Base-by-base conservation (phyloP, 2,113 vertebrate species). In the Ancistrus triradiatus region DNA sequence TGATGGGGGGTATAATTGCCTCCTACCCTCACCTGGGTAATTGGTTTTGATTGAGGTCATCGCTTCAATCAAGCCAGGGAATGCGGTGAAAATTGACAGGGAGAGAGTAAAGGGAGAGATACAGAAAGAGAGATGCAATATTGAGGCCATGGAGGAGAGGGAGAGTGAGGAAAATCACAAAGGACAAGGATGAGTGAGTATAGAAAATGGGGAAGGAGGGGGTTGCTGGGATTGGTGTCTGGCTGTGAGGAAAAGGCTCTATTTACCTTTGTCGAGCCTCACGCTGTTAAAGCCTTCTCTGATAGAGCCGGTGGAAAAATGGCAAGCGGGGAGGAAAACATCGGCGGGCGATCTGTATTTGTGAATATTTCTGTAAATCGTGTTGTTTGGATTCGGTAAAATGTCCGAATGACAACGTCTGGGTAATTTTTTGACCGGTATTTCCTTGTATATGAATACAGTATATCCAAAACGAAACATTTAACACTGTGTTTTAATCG, bases 21-120 rank as follows among this genome's bases (percentile, higher is more conserved):
- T 88, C 82, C 82, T 71, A 84, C 86, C 84, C 86, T 87, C 70
- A 53, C 80, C 82, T 84, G 82, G 84, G 91, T 95, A 95, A 97
- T 95, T 96, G 88, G 85, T 93, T 93, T 92, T 94, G 94, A 97
- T 94, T 96, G 94, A 93, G 94, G 94, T 96, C 94, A 94, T 92
- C 86, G 80, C 86, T 90, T 90, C 90, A 95, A 91, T 96, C 90
- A 93, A 90, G 85, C 78, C 75, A 81, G 74, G 70, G 6, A 37
- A 75, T 87, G 85, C 88, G 84, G 86, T 81, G 84, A 85, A 90
- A 76, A 91, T 86, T 84, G 81, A 82, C 46, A 58, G 70, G 72
- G 57, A 53, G 69, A 59, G 70, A 80, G 65, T 78, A 42, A 38
- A 81, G 74, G 68, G 69, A 64, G 70, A 59, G 24, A 55, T 33